Base-by-base conservation (phyloP, 2,113 vertebrate genomes). In the Typhlomys cinereus region DNA sequence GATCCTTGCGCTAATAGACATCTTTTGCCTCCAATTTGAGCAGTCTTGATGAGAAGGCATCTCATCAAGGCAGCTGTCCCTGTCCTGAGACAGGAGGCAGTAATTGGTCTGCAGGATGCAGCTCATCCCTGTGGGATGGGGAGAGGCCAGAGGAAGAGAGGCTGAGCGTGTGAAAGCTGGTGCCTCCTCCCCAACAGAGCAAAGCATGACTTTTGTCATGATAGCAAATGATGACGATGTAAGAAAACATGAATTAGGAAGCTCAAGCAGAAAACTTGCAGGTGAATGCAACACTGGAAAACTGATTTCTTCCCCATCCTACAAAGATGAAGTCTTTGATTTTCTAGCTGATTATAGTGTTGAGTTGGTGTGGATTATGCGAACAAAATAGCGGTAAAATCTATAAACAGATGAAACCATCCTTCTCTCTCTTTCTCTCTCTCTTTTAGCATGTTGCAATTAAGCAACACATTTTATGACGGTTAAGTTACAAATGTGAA, bases 81-180 rank as follows among this genome's bases (percentile, higher is more conserved):
- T 8, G 12, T 8, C 4, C 21, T 25, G 78, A 62, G 61, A 74
- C 66, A 69, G 54, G 78, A 74, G n/a, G n/a, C n/a, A n/a, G n/a
- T 74, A 69, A 66, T 11, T 3, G 31, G 54, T 34, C 9, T 11
- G 29, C 34, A 27, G 10, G 31, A 34, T 3, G 15, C n/a, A 39
- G 21, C 62, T 69, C 15, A 27, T 59, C 50, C 31, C 46, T 57
- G 74, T 25, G 10, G 36, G 23, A 4, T 27, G 17, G 57, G 4
- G 18, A 17, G 39, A 23, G 41, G 57, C 0, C 31, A 20, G n/a
- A n/a, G n/a, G n/a, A n/a, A 36, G 23, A 44, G 41, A 44, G 13
- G 13, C 0, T 8, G 1, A 44, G 23, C 6, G 14, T 34, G 61
- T n/a, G 27, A 27, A 14, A 59, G 34, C 0, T 50, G 78, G 1